Conservation (phyloP, 2,888 invertebrate species). For the Cephus nigrinus region DNA sequence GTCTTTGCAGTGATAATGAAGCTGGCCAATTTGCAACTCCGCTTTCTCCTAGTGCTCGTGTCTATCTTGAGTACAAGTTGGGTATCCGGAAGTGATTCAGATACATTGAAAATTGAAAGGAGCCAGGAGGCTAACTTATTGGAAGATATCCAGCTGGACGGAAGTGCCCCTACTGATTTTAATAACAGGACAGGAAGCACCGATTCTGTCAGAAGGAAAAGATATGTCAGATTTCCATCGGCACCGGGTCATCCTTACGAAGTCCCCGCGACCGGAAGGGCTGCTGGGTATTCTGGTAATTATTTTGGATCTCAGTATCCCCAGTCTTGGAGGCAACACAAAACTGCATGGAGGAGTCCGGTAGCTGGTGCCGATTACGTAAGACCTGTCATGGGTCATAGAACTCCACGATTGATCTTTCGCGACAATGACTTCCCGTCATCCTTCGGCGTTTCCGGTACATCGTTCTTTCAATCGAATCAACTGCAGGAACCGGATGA, state of each 20-base stretch:
- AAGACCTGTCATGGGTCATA: constrained; percentile 60
- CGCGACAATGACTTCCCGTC: constrained; percentile 59
- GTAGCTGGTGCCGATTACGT: constrained; percentile 19
- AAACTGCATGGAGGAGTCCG: constrained; percentile 55
- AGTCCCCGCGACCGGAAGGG: not conserved
- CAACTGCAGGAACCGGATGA: constrained; percentile 60
- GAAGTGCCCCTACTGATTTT: not conserved
- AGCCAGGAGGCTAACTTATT: not conserved
- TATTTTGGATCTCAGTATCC: constrained; percentile 16
- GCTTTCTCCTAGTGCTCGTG: not conserved
- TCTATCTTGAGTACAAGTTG: not conserved
- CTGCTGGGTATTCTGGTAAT: not conserved
- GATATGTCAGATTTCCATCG: constrained; percentile 56
- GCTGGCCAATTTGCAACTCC: not conserved
- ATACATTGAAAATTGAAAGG: constrained; percentile 8
- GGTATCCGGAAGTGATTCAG: not conserved
- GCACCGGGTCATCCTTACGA: constrained; percentile 30
- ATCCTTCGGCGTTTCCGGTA: constrained; percentile 43
- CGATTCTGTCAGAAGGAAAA: constrained; percentile 34
- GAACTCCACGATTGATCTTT: constrained; percentile 60
- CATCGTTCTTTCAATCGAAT: constrained; percentile 59
- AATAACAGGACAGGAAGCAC: not conserved
- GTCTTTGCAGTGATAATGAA: constrained; percentile 27
- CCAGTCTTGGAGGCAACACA: constrained; percentile 58
- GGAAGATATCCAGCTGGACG: not conserved